These are phyloP conservation scores for Porites lutea DNA, from an alignment of 64 coral and sea anemone genomes.

Conservation along the genomic window DNA sequence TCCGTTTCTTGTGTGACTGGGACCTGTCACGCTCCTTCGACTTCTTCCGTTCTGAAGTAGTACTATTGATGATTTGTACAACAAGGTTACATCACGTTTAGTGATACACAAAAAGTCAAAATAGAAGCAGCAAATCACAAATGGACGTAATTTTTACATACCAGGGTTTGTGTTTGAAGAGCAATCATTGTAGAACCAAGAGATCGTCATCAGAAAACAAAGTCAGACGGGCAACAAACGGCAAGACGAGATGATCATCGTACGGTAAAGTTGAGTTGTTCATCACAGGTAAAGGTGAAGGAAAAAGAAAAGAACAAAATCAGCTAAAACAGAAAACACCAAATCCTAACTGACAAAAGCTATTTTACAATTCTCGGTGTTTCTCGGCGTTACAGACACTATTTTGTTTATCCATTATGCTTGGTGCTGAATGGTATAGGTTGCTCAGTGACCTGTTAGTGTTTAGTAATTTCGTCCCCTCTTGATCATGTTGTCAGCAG, in stretches of 20 bases:
- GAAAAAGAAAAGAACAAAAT: slow-evolving; percentile 29
- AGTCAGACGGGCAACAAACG: no score
- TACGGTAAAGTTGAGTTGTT: background rate
- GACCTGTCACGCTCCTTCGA: slow-evolving; percentile 61
- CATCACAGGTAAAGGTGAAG: background rate
- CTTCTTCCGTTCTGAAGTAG: slow-evolving; percentile 44
- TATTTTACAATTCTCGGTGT: no score
- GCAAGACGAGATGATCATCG: background rate
- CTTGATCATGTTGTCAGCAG: no score
- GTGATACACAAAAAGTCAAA: background rate
- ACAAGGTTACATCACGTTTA: background rate
- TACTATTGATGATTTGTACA: slow-evolving; percentile 48
- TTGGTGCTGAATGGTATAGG: no score
- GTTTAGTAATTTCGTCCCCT: no score
- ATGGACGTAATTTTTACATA: background rate
- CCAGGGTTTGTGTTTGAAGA: slow-evolving; percentile 1
- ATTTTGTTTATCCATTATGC: no score
- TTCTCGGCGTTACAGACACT: no score
- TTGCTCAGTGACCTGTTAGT: no score
- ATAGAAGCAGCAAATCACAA: background rate
- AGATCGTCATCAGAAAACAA: background rate
- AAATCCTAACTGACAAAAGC: no score
- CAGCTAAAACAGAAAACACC: background rate
- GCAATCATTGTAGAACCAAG: background rate
- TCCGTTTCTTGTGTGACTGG: slow-evolving; percentile 59